Base-by-base conservation (phyloP, 1,140 invertebrate species). In the Hormaphis cornu region DNA sequence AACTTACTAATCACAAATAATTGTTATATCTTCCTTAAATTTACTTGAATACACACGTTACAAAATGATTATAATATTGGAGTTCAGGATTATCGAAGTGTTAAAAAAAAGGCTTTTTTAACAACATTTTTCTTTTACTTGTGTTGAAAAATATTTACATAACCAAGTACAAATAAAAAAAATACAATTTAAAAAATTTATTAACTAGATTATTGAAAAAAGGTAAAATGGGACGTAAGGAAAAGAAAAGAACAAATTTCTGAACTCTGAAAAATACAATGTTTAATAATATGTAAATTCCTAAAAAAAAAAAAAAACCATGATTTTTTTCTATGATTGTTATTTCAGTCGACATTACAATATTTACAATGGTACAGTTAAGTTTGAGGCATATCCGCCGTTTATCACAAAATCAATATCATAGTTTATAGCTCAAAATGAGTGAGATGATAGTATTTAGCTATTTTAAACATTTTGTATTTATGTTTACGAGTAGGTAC, bases 281-380 rank as follows among this genome's bases (percentile, higher is more conserved):
- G 22, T 63, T 63, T 48, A 66, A 66, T 16, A 46, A n/a, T 61
- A 61, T 48, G 26, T 66, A 48, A 48, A 48, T 48, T 48, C 28
- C 61, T 66, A 66, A 48, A n/a, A n/a, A n/a, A n/a, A n/a, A n/a
- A n/a, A n/a, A n/a, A n/a, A 66, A 66, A 66, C 61, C 61, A 66
- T 66, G 35, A 63, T 48, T 46, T 66, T n/a, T 58, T 46, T 46
- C 42, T 66, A 66, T 66, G 61, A 66, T 66, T 66, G 42, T 66
- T 66, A 66, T 35, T 44, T 66, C 61, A 66, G 61, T 66, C 61
- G 61, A 66, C 61, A 66, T 66, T 66, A 66, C 61, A 66, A 48
- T 66, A 66, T 66, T 66, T 66, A 66, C 61, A 66, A 50, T 66
- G 44, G 61, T 66, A 48, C 61, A 66, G 50, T 50, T 66, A 66